phyloP scores from a whole-genome alignment of 23 tunicate genomes.

The Botrylloides violaceus region DNA sequence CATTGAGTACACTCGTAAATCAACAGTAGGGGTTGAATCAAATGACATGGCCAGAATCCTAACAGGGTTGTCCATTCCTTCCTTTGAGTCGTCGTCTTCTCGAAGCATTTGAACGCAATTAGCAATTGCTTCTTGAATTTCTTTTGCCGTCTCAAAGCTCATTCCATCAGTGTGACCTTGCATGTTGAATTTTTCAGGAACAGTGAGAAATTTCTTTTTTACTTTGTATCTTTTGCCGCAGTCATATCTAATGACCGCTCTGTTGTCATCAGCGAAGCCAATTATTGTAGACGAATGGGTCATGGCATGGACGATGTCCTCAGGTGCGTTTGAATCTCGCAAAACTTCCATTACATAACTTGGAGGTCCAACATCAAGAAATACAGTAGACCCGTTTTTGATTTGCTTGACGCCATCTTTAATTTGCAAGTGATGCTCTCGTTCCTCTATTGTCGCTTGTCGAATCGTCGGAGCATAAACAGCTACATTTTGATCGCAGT shows the following conservation, averaged over 20 bases:
- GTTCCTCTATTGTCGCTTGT: slow-evolving; percentile 8
- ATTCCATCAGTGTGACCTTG: slow-evolving; percentile 1
- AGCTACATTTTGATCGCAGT: slow-evolving; percentile 2
- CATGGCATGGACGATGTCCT: neutral
- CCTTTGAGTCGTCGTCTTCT: neutral
- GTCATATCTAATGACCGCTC: slow-evolving; percentile 1
- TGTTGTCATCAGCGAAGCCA: slow-evolving; percentile 4
- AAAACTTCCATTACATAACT: slow-evolving; percentile 1
- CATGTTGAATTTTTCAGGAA: slow-evolving; percentile 14
- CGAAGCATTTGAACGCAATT: neutral
- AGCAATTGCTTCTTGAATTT: neutral
- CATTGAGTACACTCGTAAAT: neutral
- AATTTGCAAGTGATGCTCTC: neutral
- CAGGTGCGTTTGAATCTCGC: neutral
- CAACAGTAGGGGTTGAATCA: neutral
- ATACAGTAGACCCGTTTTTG: neutral
- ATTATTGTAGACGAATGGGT: neutral
- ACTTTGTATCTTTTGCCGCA: slow-evolving; percentile 4
- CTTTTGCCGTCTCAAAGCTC: neutral
- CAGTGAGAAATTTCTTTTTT: slow-evolving; percentile 17
- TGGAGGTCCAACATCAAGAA: slow-evolving; percentile 20
- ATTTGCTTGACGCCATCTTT: neutral
- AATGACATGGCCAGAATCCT: neutral
- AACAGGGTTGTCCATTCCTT: neutral
- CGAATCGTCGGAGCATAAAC: neutral